Evolutionary conservation across 1,140 invertebrate species (phyloP).

Genomic region (Ladona fulva): DNA sequence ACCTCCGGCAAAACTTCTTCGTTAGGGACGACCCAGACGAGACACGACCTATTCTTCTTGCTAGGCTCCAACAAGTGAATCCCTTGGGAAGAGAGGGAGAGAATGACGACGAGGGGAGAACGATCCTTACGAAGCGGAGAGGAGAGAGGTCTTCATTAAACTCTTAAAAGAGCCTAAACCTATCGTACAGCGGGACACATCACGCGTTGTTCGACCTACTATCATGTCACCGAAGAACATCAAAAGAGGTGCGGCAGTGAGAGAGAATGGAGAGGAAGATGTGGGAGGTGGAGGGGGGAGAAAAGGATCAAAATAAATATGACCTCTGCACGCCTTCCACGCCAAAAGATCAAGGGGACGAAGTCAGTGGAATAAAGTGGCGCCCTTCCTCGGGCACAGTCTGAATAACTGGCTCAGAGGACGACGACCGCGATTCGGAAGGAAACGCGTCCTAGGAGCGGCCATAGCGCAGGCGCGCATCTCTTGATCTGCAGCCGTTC

Average conservation of each 20-base stretch:
- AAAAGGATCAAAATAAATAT: constrained; percentile 2
- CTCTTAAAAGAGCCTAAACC: background rate
- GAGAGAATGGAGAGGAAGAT: background rate
- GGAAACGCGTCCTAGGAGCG: background rate
- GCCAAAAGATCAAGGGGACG: background rate
- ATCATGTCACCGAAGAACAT: background rate
- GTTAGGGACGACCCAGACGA: background rate
- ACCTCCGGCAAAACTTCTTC: background rate
- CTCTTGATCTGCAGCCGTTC: background rate
- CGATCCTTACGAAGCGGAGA: background rate
- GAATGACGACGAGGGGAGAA: background rate
- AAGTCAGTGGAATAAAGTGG: background rate
- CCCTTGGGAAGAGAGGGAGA: background rate
- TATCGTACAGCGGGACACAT: background rate
- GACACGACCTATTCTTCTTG: background rate
- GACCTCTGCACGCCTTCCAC: background rate
- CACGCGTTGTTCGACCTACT: background rate
- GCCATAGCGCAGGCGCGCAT: background rate
- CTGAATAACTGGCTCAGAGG: background rate
- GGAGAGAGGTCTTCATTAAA: background rate
- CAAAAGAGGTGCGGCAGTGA: background rate
- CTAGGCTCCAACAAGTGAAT: background rate
- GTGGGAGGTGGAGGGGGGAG: background rate
- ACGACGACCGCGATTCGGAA: background rate
- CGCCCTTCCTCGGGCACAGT: background rate